Percentiles rank a stretch among this genome's conserved stretches.
Conservation (phyloP, 2,113 vertebrate species). For the Narcine bancroftii region DNA sequence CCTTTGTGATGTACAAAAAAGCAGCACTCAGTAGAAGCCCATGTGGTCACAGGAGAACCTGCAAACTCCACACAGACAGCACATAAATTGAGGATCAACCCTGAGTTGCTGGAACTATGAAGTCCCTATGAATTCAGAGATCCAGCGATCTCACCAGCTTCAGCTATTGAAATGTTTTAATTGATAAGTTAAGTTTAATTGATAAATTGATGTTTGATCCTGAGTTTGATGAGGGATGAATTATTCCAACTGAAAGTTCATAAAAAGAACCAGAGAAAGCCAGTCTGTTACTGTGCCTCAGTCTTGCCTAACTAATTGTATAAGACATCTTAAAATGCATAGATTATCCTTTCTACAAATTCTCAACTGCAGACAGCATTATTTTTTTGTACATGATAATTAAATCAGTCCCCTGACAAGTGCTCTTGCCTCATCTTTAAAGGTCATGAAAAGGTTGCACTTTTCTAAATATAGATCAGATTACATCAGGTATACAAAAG, state of each 20-base stretch:
- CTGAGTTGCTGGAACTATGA: too few relatives aligned
- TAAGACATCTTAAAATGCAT: neutral
- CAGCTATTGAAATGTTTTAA: neutral
- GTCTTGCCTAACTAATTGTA: neutral
- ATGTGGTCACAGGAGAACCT: too few relatives aligned
- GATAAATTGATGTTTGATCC: neutral
- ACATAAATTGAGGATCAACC: too few relatives aligned
- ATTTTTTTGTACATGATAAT: neutral
- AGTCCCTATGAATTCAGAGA: neutral
- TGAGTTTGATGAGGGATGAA: conserved; percentile 9
- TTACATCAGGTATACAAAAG: neutral
- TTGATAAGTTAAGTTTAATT: too few relatives aligned
- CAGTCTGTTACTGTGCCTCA: neutral
- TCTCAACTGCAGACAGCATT: neutral
- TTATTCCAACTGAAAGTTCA: neutral
- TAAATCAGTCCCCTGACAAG: neutral
- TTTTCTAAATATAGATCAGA: neutral
- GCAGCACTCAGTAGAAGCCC: too few relatives aligned
- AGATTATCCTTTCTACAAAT: neutral
- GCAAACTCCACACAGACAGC: too few relatives aligned
- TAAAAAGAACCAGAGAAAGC: neutral
- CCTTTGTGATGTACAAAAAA: too few relatives aligned
- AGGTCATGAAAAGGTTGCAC: neutral
- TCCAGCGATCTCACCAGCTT: neutral
- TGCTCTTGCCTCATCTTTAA: neutral